Base-by-base conservation (phyloP, 2,113 vertebrate genomes). In the Psophia crepitans region DNA sequence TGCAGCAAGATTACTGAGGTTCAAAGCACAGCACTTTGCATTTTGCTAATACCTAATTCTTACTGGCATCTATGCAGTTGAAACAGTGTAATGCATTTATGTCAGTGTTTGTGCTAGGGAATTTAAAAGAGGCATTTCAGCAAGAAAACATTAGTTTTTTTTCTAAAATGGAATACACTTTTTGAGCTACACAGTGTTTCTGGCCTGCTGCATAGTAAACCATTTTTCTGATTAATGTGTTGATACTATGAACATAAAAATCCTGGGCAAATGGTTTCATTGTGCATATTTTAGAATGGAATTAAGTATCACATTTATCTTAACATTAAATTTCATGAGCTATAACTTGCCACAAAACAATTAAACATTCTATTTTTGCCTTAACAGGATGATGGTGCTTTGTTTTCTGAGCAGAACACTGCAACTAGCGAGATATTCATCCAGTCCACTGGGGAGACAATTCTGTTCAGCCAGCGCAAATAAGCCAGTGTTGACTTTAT, bases 401-500 rank as follows among this genome's bases (percentile, higher is more conserved):
- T 94, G 70, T 95, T 95, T 98, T 82, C 97, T 97, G 90, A 87
- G 93, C 95, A 96, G 89, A 82, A 82, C 76, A 64, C 35, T 96
- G 61, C 96, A 96, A 33, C 68, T 81, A 94, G 90, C 65, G 74
- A 98, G 95, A 83, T 89, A 41, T 64, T 93, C 84, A 35, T 89
- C 71, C 91, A 65, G 68, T 74, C 48, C 88, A 43, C 87, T 97
- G 63, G 39, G 94, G 53, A 98, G 95, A 94, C 96, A 84, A 2
- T 82, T 96, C 43, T 97, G 60, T 91, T 96, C 94, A 65, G 90
- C 94, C 61, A 66, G 87, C 9, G 24, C 75, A 21, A 57, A 81
- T 80, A 97, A 98, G 53, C 99, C 99, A 14, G 91, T 98, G 76
- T 88, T 99, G 96, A 99, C 98, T 46, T 98, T 99, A 91, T 99